Conservation (phyloP, 2,113 vertebrate species). For the Elachura formosa region DNA sequence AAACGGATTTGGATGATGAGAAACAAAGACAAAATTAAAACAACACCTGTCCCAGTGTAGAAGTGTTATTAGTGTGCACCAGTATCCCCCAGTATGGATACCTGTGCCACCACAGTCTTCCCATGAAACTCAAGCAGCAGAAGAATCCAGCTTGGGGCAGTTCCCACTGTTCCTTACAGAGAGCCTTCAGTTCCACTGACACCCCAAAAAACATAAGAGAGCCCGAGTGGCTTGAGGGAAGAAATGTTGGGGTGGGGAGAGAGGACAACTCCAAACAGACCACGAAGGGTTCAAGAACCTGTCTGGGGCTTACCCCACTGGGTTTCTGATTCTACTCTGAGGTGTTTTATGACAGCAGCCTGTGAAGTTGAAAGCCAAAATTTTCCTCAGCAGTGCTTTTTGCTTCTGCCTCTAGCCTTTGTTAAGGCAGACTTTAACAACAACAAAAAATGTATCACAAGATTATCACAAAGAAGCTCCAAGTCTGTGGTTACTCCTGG, state of each 20-base stretch:
- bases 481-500: not conserved
- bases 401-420: not conserved
- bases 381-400: not conserved
- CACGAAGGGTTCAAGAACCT: fast-evolving
- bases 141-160: not conserved
- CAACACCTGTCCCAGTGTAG: not conserved
- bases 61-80: not conserved
- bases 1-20: not conserved
- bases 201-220: not conserved
- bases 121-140: not conserved
- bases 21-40: not conserved
- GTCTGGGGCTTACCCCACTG: fast-evolving
- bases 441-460: not conserved
- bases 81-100: too few relatives aligned
- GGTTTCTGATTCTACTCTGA: not conserved
- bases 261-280: not conserved
- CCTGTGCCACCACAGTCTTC: too few relatives aligned
- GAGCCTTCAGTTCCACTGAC: not conserved
- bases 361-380: not conserved
- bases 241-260: not conserved
- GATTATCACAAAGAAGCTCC: not conserved
- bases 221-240: not conserved
- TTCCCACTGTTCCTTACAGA: not conserved
- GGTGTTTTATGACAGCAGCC: not conserved
- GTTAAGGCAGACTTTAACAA: not conserved